Conservation (phyloP, 2,113 vertebrate genomes). For the Daboia siamensis region DNA sequence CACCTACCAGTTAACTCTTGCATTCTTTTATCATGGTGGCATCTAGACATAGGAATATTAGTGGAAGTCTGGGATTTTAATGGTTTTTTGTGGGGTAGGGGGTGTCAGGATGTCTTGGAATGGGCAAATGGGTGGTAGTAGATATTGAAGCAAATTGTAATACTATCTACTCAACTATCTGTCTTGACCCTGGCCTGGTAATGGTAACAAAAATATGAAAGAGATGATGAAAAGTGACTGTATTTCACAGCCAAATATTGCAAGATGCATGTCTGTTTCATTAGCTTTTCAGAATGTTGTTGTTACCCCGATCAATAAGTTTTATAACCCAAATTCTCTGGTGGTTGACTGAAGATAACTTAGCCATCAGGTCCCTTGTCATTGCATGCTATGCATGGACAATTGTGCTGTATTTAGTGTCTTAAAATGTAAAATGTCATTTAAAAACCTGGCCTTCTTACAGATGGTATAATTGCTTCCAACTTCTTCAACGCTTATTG, state of each 20-base stretch:
- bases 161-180: not conserved
- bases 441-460: slow-evolving; percentile 29
- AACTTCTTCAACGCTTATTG: slow-evolving; percentile 57
- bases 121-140: not conserved
- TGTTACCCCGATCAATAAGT: slow-evolving; percentile 46
- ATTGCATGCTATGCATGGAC: slow-evolving; percentile 32
- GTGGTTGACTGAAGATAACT: slow-evolving; percentile 41
- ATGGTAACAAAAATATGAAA: slow-evolving; percentile 4
- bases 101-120: not conserved
- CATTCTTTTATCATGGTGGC: not conserved
- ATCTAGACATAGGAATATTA: not conserved
- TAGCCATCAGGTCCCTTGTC: slow-evolving; percentile 30
- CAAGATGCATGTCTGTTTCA: slow-evolving; percentile 45
- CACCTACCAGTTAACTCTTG: not conserved
- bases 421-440: slow-evolving; percentile 34
- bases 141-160: not conserved
- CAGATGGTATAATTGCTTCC: slow-evolving; percentile 54
- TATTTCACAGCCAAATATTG: slow-evolving; percentile 19
- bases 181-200: not conserved
- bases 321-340: slow-evolving; percentile 33
- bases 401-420: slow-evolving; percentile 44
- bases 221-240: slow-evolving; percentile 8
- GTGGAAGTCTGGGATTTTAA: not conserved
- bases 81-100: not conserved
- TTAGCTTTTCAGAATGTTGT: slow-evolving; percentile 36